A percentile compares a stretch with the other conserved stretches of the same genome.
Evolutionary conservation across 2,113 vertebrate species (phyloP).

Genomic region (Neopipo cinnamomea): DNA sequence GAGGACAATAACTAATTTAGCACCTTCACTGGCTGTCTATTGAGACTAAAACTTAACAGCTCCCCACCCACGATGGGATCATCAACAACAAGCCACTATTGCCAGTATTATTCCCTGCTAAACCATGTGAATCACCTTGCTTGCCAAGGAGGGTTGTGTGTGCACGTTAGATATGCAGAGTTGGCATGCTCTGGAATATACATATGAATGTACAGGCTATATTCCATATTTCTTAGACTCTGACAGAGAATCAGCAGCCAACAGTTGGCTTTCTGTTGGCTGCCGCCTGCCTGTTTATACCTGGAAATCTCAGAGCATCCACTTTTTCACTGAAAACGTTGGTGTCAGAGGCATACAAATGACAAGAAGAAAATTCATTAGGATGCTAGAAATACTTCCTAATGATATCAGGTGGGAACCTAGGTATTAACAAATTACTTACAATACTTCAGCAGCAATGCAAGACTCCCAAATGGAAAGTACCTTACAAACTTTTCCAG

Average conservation of each 20-base stretch:
- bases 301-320: neutral
- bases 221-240: neutral
- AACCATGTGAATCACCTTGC: neutral
- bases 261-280: neutral
- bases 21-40: neutral
- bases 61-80: neutral
- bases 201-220: neutral
- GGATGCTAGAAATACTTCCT: neutral
- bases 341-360: neutral
- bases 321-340: neutral
- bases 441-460: neutral
- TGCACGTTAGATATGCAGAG: neutral
- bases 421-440: conserved; percentile 25
- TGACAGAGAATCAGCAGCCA: neutral
- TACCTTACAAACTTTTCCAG: neutral
- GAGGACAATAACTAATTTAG: neutral
- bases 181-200: neutral
- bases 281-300: neutral
- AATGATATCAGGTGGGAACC: conserved; percentile 6
- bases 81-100: neutral
- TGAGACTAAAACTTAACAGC: neutral
- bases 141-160: rapidly evolving
- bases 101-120: neutral
- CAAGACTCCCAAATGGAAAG: conserved; percentile 22
- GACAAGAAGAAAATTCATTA: conserved; percentile 8